Evolutionary conservation across 2,797 vertebrate genomes (phyloP).

Genomic region (Pantherophis vulpinus): DNA sequence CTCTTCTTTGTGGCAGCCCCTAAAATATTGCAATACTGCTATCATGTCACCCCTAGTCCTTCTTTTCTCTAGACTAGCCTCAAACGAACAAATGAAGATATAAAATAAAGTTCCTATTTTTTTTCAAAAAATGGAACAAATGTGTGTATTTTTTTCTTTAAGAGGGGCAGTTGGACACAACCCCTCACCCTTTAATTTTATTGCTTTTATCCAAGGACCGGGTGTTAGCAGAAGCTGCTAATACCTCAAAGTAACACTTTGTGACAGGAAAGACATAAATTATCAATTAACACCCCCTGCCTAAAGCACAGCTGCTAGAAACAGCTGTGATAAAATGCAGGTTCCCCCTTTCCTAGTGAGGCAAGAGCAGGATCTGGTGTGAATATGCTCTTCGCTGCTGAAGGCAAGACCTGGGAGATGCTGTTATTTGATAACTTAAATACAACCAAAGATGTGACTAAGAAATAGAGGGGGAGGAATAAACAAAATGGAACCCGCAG

Average conservation of each 20-base stretch:
- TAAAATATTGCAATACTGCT: neutral
- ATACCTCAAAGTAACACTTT: neutral
- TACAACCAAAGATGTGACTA: neutral
- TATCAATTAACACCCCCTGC: constrained; percentile 11
- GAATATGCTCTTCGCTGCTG: neutral
- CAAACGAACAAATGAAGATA: neutral
- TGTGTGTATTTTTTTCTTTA: neutral
- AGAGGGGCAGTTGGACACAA: neutral
- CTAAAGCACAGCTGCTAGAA: constrained; percentile 11
- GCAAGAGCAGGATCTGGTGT: neutral
- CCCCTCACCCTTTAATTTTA: too few species aligned
- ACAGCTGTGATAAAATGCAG: constrained; percentile 29
- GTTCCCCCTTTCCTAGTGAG: neutral
- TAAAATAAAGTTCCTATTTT: neutral
- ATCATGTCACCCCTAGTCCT: neutral
- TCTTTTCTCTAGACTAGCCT: neutral
- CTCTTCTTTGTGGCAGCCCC: neutral
- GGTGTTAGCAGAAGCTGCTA: neutral
- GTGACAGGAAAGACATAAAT: constrained; percentile 11
- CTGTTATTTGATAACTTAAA: neutral
- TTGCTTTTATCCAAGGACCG: neutral
- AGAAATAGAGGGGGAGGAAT: neutral
- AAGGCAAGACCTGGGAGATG: neutral
- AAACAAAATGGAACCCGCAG: neutral
- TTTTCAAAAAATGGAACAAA: neutral